Base-by-base conservation (phyloP, 2,113 vertebrate genomes). In the Scatophagus argus region DNA sequence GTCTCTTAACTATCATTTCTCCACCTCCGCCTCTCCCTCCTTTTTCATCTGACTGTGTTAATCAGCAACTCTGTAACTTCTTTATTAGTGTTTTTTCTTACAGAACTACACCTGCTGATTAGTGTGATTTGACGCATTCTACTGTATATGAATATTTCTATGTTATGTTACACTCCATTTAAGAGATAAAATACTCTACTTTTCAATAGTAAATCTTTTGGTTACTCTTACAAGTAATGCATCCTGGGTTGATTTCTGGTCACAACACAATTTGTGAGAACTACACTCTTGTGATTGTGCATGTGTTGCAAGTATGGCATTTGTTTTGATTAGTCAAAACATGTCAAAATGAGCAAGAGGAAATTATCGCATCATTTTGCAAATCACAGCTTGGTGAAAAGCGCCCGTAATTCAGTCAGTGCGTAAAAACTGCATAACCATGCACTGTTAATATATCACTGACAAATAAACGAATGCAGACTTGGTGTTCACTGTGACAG, bases 41-140 rank as follows among this genome's bases (percentile, higher is more conserved):
- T 49, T 56, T 55, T 68, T 34, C 69, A 52, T 56, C 67, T 56
- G 36, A 74, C 69, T 25, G 39, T 61, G 25, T 74, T 78, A 82
- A 87, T 89, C 71, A 82, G 78, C 68, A 66, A 36, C 60, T 79
- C 61, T 16, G 38, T 59, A 49, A 66, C 82, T 71, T 70, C 60
- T 67, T 69, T 79, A 84, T 74, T 78, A 43, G 6, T 11, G 21
- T 17, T 25, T 16, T n/a, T 38, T 72, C 29, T 73, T 17, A 49
- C 75, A 72, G 77, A 23, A 10, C 21, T 36, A 10, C 23, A 43
- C 31, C 32, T 3, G 49, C 31, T 38, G 9, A 21, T 63, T 36
- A 68, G 23, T 14, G 47, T 1, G 0, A 41, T 70, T 51, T 6
- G 51, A 8, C 8, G 11, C 1, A 31, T 31, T 31, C 16, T 43